These are phyloP conservation scores for Microtus montanus DNA, from an alignment of 2,113 vertebrate genomes.

Conservation along the genomic window DNA sequence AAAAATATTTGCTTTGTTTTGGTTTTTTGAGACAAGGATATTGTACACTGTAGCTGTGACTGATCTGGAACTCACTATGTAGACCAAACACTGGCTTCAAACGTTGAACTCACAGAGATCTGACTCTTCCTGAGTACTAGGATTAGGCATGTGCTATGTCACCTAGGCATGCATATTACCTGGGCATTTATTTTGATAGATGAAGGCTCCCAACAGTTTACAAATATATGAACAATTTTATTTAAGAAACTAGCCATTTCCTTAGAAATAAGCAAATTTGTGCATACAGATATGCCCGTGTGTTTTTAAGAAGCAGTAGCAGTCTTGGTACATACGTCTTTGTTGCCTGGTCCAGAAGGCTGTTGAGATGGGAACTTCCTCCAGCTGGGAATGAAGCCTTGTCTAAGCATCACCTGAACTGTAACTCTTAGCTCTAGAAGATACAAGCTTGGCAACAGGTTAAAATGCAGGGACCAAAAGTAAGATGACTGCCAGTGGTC, in stretches of 20 bases:
- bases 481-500: neutral
- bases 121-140: too few relatives aligned
- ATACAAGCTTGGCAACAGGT: neutral
- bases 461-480: neutral
- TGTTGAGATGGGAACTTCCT: neutral
- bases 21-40: too few relatives aligned
- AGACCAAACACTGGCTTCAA: too few relatives aligned
- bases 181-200: neutral
- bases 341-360: neutral
- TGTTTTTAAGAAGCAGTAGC: neutral
- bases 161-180: too few relatives aligned
- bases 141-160: too few relatives aligned
- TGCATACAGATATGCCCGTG: neutral
- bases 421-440: neutral
- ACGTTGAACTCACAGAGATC: too few relatives aligned
- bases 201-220: neutral
- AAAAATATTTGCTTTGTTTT: too few relatives aligned
- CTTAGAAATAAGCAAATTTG: neutral
- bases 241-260: neutral
- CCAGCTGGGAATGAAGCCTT: neutral
- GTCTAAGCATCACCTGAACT: too few relatives aligned
- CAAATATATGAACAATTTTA: neutral
- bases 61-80: too few relatives aligned
- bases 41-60: too few relatives aligned
- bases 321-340: neutral